Evolutionary conservation across 2,797 vertebrate genomes (phyloP), one percentile per base, ranked within the genome.

Genomic region (Stomatorhinus walkeri): DNA sequence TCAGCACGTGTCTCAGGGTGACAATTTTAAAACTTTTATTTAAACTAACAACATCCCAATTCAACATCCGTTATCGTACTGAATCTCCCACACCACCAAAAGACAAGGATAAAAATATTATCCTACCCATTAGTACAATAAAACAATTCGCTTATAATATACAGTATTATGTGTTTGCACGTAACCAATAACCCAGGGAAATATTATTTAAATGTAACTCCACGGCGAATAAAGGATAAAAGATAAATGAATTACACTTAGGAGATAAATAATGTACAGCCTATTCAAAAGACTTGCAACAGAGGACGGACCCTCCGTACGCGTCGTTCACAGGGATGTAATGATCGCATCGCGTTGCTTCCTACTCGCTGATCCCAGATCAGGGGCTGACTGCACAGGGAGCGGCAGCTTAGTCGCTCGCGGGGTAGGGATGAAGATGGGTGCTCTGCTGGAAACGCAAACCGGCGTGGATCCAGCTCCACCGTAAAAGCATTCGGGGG

Each of bases 391-490:
- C 19, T 46, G 84, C 22, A 49, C 24, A 85, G 24, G 84, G 84
- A 85, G 84, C 49, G 22, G 84, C 84, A 52, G 43, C 83, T 51
- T 51, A 85, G 48, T 52, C 24, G 84, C 84, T 52, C 43, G 43
- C 5, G 5, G 68, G 68, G 4, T 40, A 40, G 32, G 68, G 19
- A 81, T n/a, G 76, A 22, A 22, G 76, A 81, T 81, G 40, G 76
- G 76, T 43, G 40, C 40, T 81, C 7, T 46, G 68, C 68, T 76
- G 32, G 12, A 36, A 76, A 16, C 0, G 24, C 68, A 76, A 76
- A 76, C 32, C 68, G 68, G 68, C 68, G 68, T 76, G 40, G 40
- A 81, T 81, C 76, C 76, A 46, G 76, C 76, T 81, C 76, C 36
- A 16, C 32, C 68, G 32, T 76, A 76, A 76, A 36, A 76, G 19